A percentile compares a stretch with the other conserved stretches of the same genome.
These are phyloP conservation scores for Xyrichtys novacula DNA, from an alignment of 2,797 vertebrate genomes.

Conservation along the genomic window DNA sequence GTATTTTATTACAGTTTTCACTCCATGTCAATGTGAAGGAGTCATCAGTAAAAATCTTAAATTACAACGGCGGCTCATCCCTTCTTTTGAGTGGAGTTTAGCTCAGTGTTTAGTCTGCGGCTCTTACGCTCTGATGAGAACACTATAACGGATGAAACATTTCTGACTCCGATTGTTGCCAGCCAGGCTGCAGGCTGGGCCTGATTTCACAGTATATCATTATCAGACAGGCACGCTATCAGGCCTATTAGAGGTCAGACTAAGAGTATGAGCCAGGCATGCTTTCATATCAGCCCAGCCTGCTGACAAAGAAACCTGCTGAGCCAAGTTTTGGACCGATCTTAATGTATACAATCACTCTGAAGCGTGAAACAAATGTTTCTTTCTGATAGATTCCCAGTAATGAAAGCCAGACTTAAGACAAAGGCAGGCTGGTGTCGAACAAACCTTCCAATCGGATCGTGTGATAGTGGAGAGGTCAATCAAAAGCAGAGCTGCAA, in stretches of 20 bases:
- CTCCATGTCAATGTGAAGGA: too few relatives aligned
- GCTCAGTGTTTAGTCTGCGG: too few relatives aligned
- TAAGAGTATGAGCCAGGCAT: slow-evolving; percentile 18
- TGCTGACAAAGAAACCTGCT: slow-evolving; percentile 20
- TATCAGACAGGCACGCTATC: slow-evolving; percentile 31
- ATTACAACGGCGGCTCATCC: too few relatives aligned
- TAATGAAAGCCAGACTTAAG: slow-evolving; percentile 10
- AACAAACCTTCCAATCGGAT: slow-evolving; percentile 1
- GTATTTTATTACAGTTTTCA: too few relatives aligned
- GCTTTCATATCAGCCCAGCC: slow-evolving; percentile 23
- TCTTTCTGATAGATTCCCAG: slow-evolving; percentile 19
- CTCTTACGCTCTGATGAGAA: too few relatives aligned
- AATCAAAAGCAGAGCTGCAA: background rate
- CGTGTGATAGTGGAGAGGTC: background rate
- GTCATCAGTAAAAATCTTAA: too few relatives aligned
- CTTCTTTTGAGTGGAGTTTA: too few relatives aligned
- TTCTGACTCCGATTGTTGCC: slow-evolving; percentile 8
- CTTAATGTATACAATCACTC: slow-evolving; percentile 21
- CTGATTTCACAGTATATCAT: slow-evolving; percentile 46
- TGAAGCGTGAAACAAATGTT: slow-evolving; percentile 23
- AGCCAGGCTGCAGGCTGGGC: slow-evolving; percentile 29
- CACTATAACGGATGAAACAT: slow-evolving; percentile 12
- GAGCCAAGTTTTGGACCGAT: slow-evolving; percentile 20
- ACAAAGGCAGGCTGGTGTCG: slow-evolving; percentile 4
- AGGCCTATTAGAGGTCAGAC: slow-evolving; percentile 25